Conservation (phyloP, 2,113 vertebrate genomes). For the Dipodomys stephensi region DNA sequence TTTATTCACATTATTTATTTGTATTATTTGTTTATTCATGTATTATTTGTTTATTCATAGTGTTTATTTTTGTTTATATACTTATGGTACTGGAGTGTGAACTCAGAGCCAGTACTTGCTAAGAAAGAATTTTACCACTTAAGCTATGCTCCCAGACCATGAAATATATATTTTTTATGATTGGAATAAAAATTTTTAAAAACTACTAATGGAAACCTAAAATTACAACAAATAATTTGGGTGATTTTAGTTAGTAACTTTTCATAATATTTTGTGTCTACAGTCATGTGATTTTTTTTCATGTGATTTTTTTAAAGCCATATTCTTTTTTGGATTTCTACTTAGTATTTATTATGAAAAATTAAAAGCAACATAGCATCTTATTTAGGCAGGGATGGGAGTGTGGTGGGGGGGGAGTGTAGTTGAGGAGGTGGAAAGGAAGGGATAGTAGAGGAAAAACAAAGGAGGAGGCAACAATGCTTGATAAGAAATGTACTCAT, state of each 20-base stretch:
- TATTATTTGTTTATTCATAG: too few relatives aligned
- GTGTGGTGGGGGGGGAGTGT: too few relatives aligned
- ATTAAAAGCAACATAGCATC: too few relatives aligned
- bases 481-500: too few relatives aligned
- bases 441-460: too few relatives aligned
- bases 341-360: too few relatives aligned
- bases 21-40: not conserved
- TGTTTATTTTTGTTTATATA: not conserved
- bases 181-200: not conserved
- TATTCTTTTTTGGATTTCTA: conserved; percentile 35
- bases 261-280: not conserved
- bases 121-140: too few relatives aligned
- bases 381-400: too few relatives aligned
- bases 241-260: not conserved
- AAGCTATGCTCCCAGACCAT: not conserved
- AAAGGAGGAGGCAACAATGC: too few relatives aligned
- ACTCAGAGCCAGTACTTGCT: too few relatives aligned
- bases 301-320: not conserved
- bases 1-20: conserved; percentile 24
- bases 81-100: too few relatives aligned
- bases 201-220: not conserved
- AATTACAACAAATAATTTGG: conserved; percentile 26
- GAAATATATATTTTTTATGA: not conserved
- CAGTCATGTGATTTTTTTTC: not conserved
- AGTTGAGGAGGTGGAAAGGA: too few relatives aligned